Percentiles rank a stretch among this genome's conserved stretches.
phyloP scores from a whole-genome alignment of 2,113 vertebrate species.

The Bufo bufo region DNA sequence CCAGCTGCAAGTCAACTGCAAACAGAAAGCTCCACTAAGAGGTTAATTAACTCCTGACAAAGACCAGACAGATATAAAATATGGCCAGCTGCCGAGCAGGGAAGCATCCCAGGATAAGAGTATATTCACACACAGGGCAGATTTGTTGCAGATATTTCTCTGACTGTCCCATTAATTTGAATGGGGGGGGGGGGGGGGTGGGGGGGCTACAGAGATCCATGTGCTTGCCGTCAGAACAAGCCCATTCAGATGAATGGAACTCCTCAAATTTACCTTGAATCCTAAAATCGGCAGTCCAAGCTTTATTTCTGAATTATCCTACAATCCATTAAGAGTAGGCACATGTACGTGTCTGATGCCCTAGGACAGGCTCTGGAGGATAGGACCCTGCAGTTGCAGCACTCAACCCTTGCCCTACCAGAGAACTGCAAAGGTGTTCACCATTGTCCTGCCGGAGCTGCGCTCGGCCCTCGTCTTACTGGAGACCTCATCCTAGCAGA shows the following conservation, averaged over 20 bases:
- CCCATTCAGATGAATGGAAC: too few relatives aligned
- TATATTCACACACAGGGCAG: neutral
- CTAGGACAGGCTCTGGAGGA: neutral
- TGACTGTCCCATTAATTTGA: too few relatives aligned
- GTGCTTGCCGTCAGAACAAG: too few relatives aligned
- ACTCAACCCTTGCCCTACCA: neutral
- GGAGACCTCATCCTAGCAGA: neutral
- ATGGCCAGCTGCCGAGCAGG: neutral
- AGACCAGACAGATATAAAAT: neutral
- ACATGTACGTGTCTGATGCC: too few relatives aligned
- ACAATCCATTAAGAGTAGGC: neutral
- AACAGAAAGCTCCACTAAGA: neutral
- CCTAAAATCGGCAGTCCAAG: neutral
- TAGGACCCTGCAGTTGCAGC: neutral
- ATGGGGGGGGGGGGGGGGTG: too few relatives aligned
- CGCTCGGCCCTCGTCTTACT: conserved; percentile 3
- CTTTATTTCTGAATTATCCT: neutral
- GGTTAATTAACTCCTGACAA: conserved; percentile 7
- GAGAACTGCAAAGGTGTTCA: too few relatives aligned
- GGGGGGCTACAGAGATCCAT: too few relatives aligned
- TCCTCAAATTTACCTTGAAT: too few relatives aligned
- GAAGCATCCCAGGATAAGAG: neutral
- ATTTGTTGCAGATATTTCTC: too few relatives aligned
- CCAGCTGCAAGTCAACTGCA: neutral
- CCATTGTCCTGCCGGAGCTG: neutral